Percentiles rank a stretch among this genome's conserved stretches.
phyloP scores from a whole-genome alignment of 1,140 invertebrate species.

The Zaprionus tsacasi region DNA sequence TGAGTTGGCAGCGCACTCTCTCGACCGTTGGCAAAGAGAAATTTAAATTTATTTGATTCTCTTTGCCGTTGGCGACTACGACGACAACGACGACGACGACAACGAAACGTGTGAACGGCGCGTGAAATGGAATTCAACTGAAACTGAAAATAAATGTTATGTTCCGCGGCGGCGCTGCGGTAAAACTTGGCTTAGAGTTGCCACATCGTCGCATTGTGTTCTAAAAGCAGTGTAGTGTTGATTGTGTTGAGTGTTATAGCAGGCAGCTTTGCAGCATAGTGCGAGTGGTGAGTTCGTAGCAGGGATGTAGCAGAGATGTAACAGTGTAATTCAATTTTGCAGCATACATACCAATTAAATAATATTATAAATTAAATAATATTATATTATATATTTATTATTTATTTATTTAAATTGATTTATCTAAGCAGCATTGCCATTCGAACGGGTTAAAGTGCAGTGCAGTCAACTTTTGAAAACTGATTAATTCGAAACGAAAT shows the following conservation, averaged over 20 bases:
- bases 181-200: conserved; percentile 13
- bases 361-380: too few species aligned
- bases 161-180: background rate
- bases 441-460: too few species aligned
- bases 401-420: too few species aligned
- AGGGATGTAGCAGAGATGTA: background rate
- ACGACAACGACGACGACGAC: background rate
- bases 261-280: background rate
- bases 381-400: too few species aligned
- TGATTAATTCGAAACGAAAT: background rate
- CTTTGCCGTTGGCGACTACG: conserved; percentile 30
- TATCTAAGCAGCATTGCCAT: too few species aligned
- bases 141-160: background rate
- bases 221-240: conserved; percentile 16
- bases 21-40: conserved; percentile 11
- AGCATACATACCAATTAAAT: background rate
- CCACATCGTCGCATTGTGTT: conserved; percentile 26
- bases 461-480: background rate
- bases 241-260: background rate
- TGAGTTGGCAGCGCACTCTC: conserved; percentile 14
- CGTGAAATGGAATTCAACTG: conserved; percentile 1
- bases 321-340: background rate
- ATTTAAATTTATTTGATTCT: too few species aligned
- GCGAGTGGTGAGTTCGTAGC: background rate
- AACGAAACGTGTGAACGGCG: background rate